These are phyloP conservation scores for Globicephala melas DNA, from an alignment of 2,113 vertebrate genomes.

Conservation along the genomic window DNA sequence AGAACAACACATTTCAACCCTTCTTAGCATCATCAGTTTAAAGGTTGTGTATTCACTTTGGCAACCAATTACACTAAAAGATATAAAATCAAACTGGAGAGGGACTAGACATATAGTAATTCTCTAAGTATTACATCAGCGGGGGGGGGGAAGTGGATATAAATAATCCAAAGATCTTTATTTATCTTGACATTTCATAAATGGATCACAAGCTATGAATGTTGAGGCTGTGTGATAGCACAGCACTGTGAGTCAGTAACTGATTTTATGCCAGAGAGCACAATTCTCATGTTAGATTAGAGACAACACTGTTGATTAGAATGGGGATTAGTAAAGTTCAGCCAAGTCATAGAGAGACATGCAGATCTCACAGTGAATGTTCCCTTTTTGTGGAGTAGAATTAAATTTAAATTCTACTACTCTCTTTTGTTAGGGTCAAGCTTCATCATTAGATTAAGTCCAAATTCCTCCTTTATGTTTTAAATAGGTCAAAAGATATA, in stretches of 20 bases:
- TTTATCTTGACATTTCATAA: slow-evolving; percentile 49
- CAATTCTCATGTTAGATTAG: slow-evolving; percentile 4
- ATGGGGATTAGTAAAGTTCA: neutral
- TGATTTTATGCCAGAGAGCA: slow-evolving; percentile 60
- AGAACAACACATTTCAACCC: neutral
- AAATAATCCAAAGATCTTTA: slow-evolving; percentile 47
- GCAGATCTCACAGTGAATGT: neutral
- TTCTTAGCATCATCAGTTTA: neutral
- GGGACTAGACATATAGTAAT: slow-evolving; percentile 32
- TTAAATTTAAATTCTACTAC: neutral
- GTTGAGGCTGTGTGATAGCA: slow-evolving; percentile 9
- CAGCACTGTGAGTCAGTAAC: slow-evolving; percentile 52
- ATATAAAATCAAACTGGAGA: slow-evolving; percentile 29
- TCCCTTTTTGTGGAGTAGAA: neutral
- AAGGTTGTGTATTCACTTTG: neutral
- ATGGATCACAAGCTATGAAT: slow-evolving; percentile 37
- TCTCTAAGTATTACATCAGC: neutral
- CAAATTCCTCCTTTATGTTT: neutral
- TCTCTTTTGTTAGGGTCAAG: neutral
- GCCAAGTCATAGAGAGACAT: neutral
- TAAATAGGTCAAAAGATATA: neutral
- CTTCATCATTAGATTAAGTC: neutral
- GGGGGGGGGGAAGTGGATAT: neutral
- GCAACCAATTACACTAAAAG: neutral
- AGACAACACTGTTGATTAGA: slow-evolving; percentile 32